Evolutionary conservation across 2,797 vertebrate genomes (phyloP).

Genomic region (Leptodactylus fallax): DNA sequence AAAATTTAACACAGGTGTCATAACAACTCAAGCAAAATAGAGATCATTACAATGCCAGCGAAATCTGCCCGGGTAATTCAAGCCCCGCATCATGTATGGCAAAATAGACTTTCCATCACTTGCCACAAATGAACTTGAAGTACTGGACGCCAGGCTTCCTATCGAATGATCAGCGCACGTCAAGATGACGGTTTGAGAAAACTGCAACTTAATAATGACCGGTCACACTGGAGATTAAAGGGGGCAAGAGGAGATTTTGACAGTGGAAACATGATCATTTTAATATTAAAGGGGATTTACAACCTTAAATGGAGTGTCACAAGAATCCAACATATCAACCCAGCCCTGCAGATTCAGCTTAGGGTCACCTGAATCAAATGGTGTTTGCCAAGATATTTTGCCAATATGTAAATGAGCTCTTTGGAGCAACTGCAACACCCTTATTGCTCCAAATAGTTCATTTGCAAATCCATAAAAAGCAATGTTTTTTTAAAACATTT

Average conservation of each 20-base stretch:
- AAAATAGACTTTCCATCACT: slow-evolving; percentile 42
- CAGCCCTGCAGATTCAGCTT: too few relatives aligned
- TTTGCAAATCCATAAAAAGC: too few relatives aligned
- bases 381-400: too few relatives aligned
- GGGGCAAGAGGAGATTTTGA: not conserved
- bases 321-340: too few relatives aligned
- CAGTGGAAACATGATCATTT: not conserved
- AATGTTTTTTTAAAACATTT: too few relatives aligned
- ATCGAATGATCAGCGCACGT: slow-evolving; percentile 43
- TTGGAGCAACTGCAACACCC: too few relatives aligned
- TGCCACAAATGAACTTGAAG: slow-evolving; percentile 52
- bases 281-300: not conserved
- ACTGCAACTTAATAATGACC: not conserved
- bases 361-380: too few relatives aligned
- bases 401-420: too few relatives aligned
- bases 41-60: slow-evolving; percentile 56
- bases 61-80: slow-evolving; percentile 55
- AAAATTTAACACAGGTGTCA: slow-evolving; percentile 64
- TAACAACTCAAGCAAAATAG: slow-evolving; percentile 61
- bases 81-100: slow-evolving; percentile 37
- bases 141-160: slow-evolving; percentile 28
- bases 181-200: too few relatives aligned
- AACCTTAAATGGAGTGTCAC: too few relatives aligned
- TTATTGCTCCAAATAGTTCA: too few relatives aligned
- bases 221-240: not conserved